phyloP scores from a whole-genome alignment of 2,888 invertebrate genomes.

The Ornithoptera priamus region DNA sequence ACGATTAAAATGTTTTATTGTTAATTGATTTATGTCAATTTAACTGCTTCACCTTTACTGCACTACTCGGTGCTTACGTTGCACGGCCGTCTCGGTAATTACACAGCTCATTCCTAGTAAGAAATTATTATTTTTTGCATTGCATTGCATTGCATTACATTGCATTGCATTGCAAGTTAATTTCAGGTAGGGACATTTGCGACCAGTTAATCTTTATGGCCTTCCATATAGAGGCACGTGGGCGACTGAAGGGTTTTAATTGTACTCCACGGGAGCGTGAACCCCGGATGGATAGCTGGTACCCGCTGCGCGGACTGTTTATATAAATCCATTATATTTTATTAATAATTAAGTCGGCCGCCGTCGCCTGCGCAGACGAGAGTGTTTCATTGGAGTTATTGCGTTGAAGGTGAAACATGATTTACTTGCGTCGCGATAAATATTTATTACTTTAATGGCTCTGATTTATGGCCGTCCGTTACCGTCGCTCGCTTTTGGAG shows the following conservation, averaged over 20 bases:
- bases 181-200: conserved; percentile 6
- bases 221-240: conserved; percentile 12
- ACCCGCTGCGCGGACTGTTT: background rate
- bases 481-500: background rate
- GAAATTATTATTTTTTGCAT: conserved; percentile 6
- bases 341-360: conserved; percentile 25
- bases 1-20: background rate
- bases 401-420: conserved; percentile 13
- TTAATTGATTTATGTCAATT: conserved; percentile 9
- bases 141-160: background rate
- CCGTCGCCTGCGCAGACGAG: conserved; percentile 27
- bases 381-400: conserved; percentile 39
- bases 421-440: conserved; percentile 29
- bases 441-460: conserved; percentile 18
- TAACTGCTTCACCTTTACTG: too few species aligned
- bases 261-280: conserved; percentile 17
- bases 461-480: conserved; percentile 7
- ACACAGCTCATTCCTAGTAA: background rate
- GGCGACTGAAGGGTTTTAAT: conserved; percentile 21
- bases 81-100: too few species aligned
- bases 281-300: conserved; percentile 6
- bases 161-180: background rate
- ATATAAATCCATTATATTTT: conserved; percentile 8
- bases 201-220: conserved; percentile 23
- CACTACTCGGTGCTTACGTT: too few species aligned